A percentile compares a stretch with the other conserved stretches of the same genome.
Conservation (phyloP, 2,113 vertebrate species). For the Corynorhinus townsendii region DNA sequence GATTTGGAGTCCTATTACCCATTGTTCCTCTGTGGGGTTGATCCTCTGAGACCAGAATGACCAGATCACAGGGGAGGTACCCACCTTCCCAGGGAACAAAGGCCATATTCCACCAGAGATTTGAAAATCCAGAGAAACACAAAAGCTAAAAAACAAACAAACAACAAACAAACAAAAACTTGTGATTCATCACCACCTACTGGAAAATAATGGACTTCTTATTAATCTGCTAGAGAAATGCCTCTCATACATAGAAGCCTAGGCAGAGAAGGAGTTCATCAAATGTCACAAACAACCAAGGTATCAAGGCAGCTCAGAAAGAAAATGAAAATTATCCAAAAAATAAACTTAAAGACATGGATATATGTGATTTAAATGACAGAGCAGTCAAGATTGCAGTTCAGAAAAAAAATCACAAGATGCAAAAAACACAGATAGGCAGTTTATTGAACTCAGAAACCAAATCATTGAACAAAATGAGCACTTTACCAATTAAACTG, state of each 20-base stretch:
- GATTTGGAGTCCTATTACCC: background rate
- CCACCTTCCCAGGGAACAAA: background rate
- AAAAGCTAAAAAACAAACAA: background rate
- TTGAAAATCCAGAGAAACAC: background rate
- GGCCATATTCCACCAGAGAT: background rate
- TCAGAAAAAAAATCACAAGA: background rate
- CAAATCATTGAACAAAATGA: background rate
- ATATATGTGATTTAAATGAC: background rate
- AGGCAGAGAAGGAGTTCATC: background rate
- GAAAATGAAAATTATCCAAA: background rate
- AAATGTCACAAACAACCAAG: background rate
- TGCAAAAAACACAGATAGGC: background rate
- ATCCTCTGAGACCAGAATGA: background rate
- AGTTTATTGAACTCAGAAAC: background rate
- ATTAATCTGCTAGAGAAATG: background rate
- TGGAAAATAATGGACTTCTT: background rate
- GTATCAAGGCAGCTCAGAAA: background rate
- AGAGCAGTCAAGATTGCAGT: background rate
- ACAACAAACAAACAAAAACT: background rate
- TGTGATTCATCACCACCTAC: background rate
- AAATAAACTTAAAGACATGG: background rate
- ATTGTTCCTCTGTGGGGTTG: background rate
- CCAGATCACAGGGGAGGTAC: background rate
- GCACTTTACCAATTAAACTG: background rate
- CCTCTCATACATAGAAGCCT: background rate